A percentile compares a stretch with the other conserved stretches of the same genome.
phyloP scores from a whole-genome alignment of 2,888 invertebrate genomes.

The Cantharis rufa region DNA sequence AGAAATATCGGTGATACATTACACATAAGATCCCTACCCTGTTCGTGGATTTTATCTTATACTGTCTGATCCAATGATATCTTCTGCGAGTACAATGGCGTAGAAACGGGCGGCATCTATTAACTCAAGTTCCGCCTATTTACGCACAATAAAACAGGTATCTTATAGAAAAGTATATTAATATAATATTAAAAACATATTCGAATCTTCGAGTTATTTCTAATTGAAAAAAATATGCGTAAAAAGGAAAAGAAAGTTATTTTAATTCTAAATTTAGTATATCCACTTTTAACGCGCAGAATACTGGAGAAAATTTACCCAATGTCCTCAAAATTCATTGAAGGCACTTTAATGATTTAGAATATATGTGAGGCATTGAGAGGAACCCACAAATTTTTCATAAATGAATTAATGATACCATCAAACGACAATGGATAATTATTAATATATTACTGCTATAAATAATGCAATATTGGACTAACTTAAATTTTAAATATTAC shows the following conservation, averaged over 20 bases:
- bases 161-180: neutral
- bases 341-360: no score
- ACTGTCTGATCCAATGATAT: slow-evolving; percentile 14
- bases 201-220: neutral
- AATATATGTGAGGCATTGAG: no score
- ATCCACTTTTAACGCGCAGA: no score
- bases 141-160: slow-evolving; percentile 9
- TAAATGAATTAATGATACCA: no score
- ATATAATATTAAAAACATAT: neutral
- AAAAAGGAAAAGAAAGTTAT: neutral
- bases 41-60: neutral
- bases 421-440: no score
- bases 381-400: no score
- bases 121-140: slow-evolving; percentile 8
- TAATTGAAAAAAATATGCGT: neutral
- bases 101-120: slow-evolving; percentile 12
- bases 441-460: no score
- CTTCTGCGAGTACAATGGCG: slow-evolving; percentile 11
- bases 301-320: neutral
- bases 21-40: slow-evolving; percentile 8
- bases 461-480: no score
- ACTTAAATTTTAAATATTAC: no score
- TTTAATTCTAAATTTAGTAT: no score
- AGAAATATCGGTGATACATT: neutral
- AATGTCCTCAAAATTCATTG: neutral